phyloP scores from a whole-genome alignment of 2,113 vertebrate genomes.

The Bostrychus sinensis region DNA sequence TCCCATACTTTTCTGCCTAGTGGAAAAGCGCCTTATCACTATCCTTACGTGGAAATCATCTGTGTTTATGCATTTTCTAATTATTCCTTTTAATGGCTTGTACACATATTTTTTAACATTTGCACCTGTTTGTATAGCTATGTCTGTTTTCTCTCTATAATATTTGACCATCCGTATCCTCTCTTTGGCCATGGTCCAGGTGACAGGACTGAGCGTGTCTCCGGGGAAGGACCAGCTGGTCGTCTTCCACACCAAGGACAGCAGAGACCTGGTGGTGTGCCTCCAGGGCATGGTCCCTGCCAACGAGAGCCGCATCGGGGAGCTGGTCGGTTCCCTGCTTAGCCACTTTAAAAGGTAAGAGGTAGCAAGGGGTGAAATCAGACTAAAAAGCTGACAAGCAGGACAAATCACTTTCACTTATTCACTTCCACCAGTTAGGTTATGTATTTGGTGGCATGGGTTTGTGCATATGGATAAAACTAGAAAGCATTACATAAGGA shows the following conservation, averaged over 20 bases:
- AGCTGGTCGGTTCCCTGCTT: slow-evolving; percentile 91
- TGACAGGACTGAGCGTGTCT: slow-evolving; percentile 93
- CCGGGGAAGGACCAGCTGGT: slow-evolving; percentile 97
- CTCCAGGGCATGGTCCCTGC: slow-evolving; percentile 86
- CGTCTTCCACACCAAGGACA: slow-evolving; percentile 97
- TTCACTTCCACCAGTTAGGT: no score
- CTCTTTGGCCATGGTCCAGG: slow-evolving; percentile 70
- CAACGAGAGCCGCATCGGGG: slow-evolving; percentile 90
- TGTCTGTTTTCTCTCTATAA: neutral
- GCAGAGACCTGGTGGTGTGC: slow-evolving; percentile 93
- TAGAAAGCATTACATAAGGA: no score
- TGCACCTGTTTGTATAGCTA: slow-evolving; percentile 20
- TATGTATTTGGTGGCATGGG: no score
- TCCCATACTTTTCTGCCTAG: no score
- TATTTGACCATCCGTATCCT: slow-evolving; percentile 15
- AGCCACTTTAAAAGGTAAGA: slow-evolving; percentile 95
- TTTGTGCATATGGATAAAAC: no score
- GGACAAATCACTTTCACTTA: neutral
- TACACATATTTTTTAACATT: neutral
- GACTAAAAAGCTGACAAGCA: neutral
- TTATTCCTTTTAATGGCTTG: no score
- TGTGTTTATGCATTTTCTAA: no score
- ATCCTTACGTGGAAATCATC: no score
- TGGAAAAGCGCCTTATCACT: no score
- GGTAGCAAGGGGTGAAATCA: neutral